Conservation (phyloP, 2,888 invertebrate species). For the Cetonia aurata region DNA sequence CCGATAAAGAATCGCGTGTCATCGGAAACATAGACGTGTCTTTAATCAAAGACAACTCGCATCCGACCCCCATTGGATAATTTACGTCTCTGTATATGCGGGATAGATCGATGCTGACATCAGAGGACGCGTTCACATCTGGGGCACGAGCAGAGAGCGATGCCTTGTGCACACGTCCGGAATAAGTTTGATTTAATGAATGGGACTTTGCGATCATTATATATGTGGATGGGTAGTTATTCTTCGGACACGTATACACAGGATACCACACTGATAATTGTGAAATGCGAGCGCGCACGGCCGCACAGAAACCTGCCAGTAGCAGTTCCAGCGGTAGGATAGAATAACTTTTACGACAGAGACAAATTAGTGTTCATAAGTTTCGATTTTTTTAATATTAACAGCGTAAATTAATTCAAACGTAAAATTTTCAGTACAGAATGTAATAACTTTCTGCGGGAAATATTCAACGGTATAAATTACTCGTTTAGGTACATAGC, state of each 20-base stretch:
- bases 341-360: no score
- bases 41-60: background rate
- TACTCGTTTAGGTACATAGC: no score
- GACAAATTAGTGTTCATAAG: no score
- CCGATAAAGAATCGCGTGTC: no score
- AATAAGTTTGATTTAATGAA: constrained; percentile 37
- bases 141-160: background rate
- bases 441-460: no score
- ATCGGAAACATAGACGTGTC: background rate
- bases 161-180: constrained; percentile 9
- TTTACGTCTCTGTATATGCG: constrained; percentile 20
- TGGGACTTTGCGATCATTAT: constrained; percentile 18
- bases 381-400: no score
- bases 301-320: no score
- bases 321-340: no score
- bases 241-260: background rate
- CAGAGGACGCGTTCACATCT: constrained; percentile 2
- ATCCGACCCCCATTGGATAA: constrained; percentile 1
- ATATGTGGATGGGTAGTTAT: background rate
- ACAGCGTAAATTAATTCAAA: no score
- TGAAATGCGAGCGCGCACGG: constrained; percentile 4
- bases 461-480: no score
- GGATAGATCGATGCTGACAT: constrained; percentile 20
- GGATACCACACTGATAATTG: constrained; percentile 12
- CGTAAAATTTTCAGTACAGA: no score